Evolutionary conservation across 1,140 invertebrate genomes (phyloP).

Genomic region (Monomorium pharaonis): DNA sequence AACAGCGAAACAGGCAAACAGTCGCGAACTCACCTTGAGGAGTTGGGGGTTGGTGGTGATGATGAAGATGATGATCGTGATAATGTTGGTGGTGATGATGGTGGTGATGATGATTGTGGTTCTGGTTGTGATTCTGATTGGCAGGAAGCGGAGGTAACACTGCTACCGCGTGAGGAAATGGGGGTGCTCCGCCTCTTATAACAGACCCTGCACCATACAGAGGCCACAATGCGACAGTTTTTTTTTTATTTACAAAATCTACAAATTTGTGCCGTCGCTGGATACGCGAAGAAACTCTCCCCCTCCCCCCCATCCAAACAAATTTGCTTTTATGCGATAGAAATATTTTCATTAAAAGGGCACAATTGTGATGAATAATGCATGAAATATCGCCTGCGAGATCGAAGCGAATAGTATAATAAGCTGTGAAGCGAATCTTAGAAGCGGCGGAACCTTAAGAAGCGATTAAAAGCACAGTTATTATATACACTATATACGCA

Average conservation of each 20-base stretch:
- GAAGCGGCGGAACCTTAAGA: conserved; percentile 9
- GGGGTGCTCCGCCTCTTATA: conserved; percentile 82
- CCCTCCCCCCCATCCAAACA: no score
- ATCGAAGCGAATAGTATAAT: conserved; percentile 13
- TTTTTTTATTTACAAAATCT: conserved; percentile 58
- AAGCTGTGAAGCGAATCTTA: conserved; percentile 47
- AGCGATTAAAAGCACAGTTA: conserved; percentile 36
- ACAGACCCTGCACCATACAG: conserved; percentile 83
- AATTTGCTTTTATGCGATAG: not conserved
- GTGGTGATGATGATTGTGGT: conserved; percentile 78
- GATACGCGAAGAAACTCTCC: not conserved
- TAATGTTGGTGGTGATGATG: conserved; percentile 77
- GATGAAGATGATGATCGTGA: conserved; percentile 79
- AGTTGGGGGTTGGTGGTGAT: conserved; percentile 85
- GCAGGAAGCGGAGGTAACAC: conserved; percentile 88
- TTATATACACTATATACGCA: conserved; percentile 23
- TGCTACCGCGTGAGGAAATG: conserved; percentile 88
- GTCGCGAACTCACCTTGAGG: conserved; percentile 84
- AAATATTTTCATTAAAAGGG: not conserved
- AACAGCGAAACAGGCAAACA: conserved; percentile 52
- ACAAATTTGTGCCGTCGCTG: conserved; percentile 47
- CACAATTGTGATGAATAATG: conserved; percentile 5
- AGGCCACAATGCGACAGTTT: conserved; percentile 77
- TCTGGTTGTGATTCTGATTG: conserved; percentile 81
- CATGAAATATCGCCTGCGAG: conserved; percentile 16